Evolutionary conservation across 2,797 vertebrate species (phyloP).

Genomic region (Rhyacichthys aspro): DNA sequence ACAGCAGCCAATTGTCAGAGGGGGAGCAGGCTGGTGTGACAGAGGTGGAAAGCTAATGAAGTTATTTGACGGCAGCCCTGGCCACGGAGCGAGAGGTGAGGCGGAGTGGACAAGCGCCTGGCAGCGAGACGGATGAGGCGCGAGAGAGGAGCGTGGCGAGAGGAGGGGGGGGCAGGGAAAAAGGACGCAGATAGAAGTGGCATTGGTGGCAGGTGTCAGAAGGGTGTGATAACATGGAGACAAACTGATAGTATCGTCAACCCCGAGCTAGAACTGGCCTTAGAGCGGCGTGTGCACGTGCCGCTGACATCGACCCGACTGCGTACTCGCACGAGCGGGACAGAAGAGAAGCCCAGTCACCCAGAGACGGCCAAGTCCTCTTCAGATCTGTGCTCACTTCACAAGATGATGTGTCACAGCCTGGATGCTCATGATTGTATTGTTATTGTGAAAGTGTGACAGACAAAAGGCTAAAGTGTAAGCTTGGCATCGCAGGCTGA

Average conservation of each 20-base stretch:
- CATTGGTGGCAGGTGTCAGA: constrained; percentile 78
- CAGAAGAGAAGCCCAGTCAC: constrained; percentile 63
- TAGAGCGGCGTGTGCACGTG: constrained; percentile 46
- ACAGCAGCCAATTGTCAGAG: constrained; percentile 81
- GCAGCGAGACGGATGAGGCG: constrained; percentile 80
- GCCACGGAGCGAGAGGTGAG: constrained; percentile 82
- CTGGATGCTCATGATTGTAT: constrained; percentile 41
- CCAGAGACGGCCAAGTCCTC: constrained; percentile 61
- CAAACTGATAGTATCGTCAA: constrained; percentile 72
- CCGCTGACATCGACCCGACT: constrained; percentile 49
- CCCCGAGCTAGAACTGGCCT: constrained; percentile 53
- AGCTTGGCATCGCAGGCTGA: constrained; percentile 44
- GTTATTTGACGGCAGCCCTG: constrained; percentile 83
- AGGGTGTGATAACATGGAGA: constrained; percentile 76
- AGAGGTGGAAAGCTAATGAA: constrained; percentile 87
- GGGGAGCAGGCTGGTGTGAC: constrained; percentile 80
- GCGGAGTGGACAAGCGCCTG: constrained; percentile 81
- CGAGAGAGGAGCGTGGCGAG: constrained; percentile 50
- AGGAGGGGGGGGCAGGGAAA: constrained; percentile 44
- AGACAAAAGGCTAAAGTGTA: constrained; percentile 60
- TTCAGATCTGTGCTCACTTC: constrained; percentile 54
- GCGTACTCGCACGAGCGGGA: constrained; percentile 34
- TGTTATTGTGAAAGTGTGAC: constrained; percentile 61
- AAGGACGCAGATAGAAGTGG: constrained; percentile 55
- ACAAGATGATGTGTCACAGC: constrained; percentile 51